Base-by-base conservation (phyloP, 2,888 invertebrate species). In the Caprella mutica region DNA sequence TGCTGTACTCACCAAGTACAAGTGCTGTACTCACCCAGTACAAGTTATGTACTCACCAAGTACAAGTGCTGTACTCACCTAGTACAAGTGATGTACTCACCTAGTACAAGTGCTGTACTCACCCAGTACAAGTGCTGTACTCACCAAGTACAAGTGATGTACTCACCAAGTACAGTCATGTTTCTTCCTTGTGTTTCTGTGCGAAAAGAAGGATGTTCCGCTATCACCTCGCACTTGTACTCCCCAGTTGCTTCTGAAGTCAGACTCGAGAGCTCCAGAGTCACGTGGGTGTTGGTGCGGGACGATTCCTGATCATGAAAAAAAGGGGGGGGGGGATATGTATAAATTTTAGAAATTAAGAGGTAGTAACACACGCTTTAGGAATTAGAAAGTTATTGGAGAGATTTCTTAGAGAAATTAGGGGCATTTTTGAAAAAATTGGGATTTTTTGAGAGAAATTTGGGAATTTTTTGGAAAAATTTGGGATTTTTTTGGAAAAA, bases 221-320 rank as follows among this genome's bases (percentile, higher is more conserved):
- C 63, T 29, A 63, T 63, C n/a, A 63, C 63, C 55, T 63, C 63
- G 42, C 63, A 63, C 42, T 54, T 56, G 48, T 63, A 63, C 19
- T 63, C 59, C 8, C 63, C 63, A 17, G 59, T 23, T 3, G 59
- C 59, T 1, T 44, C 59, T 26, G 56, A 54, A n/a, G 59, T 59
- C 26, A 63, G 44, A 14, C 56, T 54, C 12, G 51, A 56, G 14
- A 63, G 29, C 17, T 53, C 46, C 26, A 63, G 56, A 5, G 58
- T 62, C 29, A 62, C 58, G 4, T 56, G 58, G 1, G 48, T 43
- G 29, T 59, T 56, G 0, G 62, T 38, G 8, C 62, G 42, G 2
- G 62, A 56, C 9, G 56, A 17, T 43, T 59, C 59, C 59, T 58
- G 39, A 1, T 3, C 27, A 17, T 29, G 29, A 30, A 17, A 46